Percentiles rank a stretch among this genome's conserved stretches.
phyloP scores from a whole-genome alignment of 2,113 vertebrate species.

The Semnornis frantzii region DNA sequence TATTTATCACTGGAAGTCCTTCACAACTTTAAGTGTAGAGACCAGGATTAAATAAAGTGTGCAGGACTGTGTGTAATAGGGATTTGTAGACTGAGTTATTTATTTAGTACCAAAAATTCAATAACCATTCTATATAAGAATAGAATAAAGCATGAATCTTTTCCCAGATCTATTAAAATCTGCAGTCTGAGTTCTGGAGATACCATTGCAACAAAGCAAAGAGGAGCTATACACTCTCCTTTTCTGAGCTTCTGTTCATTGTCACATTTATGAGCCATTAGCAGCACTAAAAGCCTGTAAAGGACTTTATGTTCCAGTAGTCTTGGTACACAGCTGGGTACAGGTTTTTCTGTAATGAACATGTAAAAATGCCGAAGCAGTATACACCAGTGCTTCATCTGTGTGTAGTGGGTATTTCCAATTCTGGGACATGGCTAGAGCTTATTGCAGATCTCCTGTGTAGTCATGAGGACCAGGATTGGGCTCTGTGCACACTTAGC shows the following conservation, averaged over 20 bases:
- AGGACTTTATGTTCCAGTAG: background rate
- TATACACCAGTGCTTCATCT: background rate
- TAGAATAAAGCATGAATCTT: background rate
- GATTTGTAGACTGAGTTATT: slow-evolving; percentile 13
- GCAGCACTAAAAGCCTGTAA: background rate
- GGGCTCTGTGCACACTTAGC: background rate
- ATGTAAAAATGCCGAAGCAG: background rate
- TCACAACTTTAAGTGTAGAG: background rate
- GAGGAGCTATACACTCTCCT: background rate
- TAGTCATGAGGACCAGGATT: background rate
- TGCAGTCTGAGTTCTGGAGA: background rate
- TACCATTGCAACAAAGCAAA: background rate
- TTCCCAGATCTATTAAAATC: background rate
- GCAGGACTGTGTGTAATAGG: background rate
- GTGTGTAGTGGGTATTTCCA: background rate
- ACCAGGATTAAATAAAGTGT: slow-evolving; percentile 2
- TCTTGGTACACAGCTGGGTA: background rate
- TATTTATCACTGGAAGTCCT: slow-evolving; percentile 2
- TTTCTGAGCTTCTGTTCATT: background rate
- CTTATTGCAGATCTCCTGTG: background rate
- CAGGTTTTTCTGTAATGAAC: background rate
- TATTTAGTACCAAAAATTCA: slow-evolving; percentile 24
- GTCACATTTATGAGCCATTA: background rate
- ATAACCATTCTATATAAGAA: background rate
- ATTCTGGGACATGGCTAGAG: background rate